Evolutionary conservation across 1,140 invertebrate species (phyloP).

Genomic region (Drosophila mojavensis): DNA sequence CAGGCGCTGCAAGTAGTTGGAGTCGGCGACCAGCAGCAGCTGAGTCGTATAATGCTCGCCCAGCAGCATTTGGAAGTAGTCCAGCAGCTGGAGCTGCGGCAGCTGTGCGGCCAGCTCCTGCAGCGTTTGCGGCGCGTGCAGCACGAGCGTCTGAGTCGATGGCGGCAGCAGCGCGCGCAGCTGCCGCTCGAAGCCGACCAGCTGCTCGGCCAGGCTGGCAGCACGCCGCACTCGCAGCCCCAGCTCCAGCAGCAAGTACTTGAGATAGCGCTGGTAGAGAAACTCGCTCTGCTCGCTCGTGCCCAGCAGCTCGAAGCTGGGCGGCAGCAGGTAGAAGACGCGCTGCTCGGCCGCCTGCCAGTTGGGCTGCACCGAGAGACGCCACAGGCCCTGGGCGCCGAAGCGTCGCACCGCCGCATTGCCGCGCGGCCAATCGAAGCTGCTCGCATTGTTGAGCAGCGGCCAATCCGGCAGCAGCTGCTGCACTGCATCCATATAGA

Average conservation of each 20-base stretch:
- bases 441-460: conserved; percentile 30
- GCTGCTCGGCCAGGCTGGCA: conserved; percentile 35
- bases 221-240: conserved; percentile 62
- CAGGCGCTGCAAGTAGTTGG: conserved; percentile 50
- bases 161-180: conserved; percentile 26
- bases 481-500: conserved; percentile 57
- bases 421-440: conserved; percentile 56
- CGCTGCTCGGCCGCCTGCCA: conserved; percentile 72
- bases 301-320: conserved; percentile 54
- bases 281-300: conserved; percentile 45
- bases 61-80: conserved; percentile 58
- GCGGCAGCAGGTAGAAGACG: conserved; percentile 69
- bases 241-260: conserved; percentile 67
- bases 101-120: conserved; percentile 42
- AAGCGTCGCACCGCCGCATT: conserved; percentile 57
- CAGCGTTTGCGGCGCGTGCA: conserved; percentile 58
- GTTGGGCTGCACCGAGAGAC: conserved; percentile 59
- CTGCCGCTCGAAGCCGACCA: conserved; percentile 61
- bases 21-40: conserved; percentile 66
- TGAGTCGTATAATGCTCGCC: conserved; percentile 24
- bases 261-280: conserved; percentile 67
- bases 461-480: conserved; percentile 47
- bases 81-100: conserved; percentile 47
- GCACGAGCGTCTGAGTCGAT: conserved; percentile 33
- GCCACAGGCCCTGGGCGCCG: conserved; percentile 64